These are phyloP conservation scores for Philotrypesis tridentata DNA, from an alignment of 1,140 invertebrate species.

Conservation along the genomic window DNA sequence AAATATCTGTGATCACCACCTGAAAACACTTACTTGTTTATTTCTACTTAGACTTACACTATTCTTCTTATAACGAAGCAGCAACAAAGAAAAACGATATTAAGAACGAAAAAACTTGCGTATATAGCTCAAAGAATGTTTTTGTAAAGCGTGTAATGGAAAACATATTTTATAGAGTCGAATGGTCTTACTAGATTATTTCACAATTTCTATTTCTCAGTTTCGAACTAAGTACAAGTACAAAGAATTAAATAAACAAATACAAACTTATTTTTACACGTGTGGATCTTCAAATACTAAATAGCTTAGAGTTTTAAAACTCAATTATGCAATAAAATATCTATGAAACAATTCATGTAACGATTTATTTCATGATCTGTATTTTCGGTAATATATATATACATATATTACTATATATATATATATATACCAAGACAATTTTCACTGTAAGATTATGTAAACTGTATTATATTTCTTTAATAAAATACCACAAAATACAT, in stretches of 20 bases:
- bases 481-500: conserved; percentile 52
- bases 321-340: conserved; percentile 16
- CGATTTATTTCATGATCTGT: conserved; percentile 45
- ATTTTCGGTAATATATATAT: conserved; percentile 52
- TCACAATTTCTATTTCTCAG: background rate
- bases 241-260: background rate
- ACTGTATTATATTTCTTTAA: conserved; percentile 63
- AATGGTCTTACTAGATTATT: background rate
- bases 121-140: background rate
- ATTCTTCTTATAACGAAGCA: background rate
- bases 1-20: conserved; percentile 44
- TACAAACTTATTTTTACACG: conserved; percentile 21
- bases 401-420: too few relatives aligned
- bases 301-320: background rate
- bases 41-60: background rate
- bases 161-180: conserved; percentile 5
- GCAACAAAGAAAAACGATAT: background rate
- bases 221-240: conserved; percentile 1
- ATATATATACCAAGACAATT: too few relatives aligned
- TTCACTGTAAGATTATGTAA: conserved; percentile 56
- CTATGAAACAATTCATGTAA: conserved; percentile 41
- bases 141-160: conserved; percentile 8
- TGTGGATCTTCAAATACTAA: background rate
- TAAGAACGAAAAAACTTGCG: background rate
- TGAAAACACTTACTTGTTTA: conserved; percentile 4